Base-by-base conservation (phyloP, 2,888 invertebrate species). In the Orgyia antiqua region DNA sequence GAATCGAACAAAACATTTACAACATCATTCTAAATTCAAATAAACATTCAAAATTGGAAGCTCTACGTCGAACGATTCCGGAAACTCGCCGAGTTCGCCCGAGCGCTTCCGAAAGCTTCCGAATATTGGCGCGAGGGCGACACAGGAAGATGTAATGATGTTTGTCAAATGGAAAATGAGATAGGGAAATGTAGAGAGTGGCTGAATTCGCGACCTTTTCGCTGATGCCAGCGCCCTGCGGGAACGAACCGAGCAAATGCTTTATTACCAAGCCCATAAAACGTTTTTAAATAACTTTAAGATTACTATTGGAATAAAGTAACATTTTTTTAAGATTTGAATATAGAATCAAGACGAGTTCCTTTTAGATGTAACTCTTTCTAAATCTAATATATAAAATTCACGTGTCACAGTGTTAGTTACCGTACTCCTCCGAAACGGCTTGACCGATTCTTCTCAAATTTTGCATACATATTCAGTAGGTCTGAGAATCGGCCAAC, bases 131-230 rank as follows among this genome's bases (percentile, higher is more conserved):
- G 62, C 59, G 65, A 68, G 73, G 71, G 70, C 64, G 61, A 58
- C 65, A 58, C 74, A 73, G 82, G 80, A 80, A 79, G 74, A 76
- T 75, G 80, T 83, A 84, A 82, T 84, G 84, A 83, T 83, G 86
- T 82, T 82, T 84, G 86, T 83, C 84, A 84, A 84, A 86, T 84
- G 84, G 84, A 84, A 86, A 86, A 86, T 84, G 82, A 83, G 84
- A 84, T 84, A 86, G 86, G 84, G 84, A 84, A 82, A 80, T 76
- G 79, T 76, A 54, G 70, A 15, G 63, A 60, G 69, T 60, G 61
- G 73, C 69, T 66, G 75, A 73, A 68, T 67, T 73, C 64, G 72
- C 68, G 73, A 75, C 75, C 75, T 76, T 77, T 73, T 67, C 49
- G 73, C 76, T 74, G 74, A 77, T 37, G 51, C 38, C 64, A 58